Conservation (phyloP, 2,888 invertebrate genomes). For the Hipparchia semele region DNA sequence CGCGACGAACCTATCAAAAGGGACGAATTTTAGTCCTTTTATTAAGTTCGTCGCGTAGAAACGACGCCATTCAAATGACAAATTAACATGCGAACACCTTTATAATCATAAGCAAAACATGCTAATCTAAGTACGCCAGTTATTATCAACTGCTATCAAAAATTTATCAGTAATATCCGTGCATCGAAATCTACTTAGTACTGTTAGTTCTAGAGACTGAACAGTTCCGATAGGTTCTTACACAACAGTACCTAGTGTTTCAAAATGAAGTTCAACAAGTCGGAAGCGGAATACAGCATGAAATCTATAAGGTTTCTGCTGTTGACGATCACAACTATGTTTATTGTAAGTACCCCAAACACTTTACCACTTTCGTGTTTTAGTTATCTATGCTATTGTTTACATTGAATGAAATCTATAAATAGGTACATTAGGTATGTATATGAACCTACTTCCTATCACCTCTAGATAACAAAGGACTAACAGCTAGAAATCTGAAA, state of each 20-base stretch:
- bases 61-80: no score
- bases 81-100: background rate
- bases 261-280: constrained; percentile 66
- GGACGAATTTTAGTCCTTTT: no score
- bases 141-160: constrained; percentile 27
- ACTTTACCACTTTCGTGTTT: background rate
- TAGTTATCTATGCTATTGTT: background rate
- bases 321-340: constrained; percentile 74
- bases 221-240: constrained; percentile 14
- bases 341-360: constrained; percentile 63
- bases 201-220: constrained; percentile 22
- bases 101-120: background rate
- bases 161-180: constrained; percentile 29
- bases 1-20: no score
- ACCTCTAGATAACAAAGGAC: no score
- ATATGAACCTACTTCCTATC: no score
- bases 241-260: constrained; percentile 38
- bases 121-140: constrained; percentile 12
- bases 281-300: constrained; percentile 74
- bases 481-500: no score
- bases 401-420: background rate
- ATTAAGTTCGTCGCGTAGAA: no score
- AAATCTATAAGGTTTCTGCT: constrained; percentile 74
- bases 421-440: background rate
- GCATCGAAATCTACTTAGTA: background rate